Evolutionary conservation across 1,140 invertebrate genomes (phyloP).

Genomic region (Mactra quadrangularis): DNA sequence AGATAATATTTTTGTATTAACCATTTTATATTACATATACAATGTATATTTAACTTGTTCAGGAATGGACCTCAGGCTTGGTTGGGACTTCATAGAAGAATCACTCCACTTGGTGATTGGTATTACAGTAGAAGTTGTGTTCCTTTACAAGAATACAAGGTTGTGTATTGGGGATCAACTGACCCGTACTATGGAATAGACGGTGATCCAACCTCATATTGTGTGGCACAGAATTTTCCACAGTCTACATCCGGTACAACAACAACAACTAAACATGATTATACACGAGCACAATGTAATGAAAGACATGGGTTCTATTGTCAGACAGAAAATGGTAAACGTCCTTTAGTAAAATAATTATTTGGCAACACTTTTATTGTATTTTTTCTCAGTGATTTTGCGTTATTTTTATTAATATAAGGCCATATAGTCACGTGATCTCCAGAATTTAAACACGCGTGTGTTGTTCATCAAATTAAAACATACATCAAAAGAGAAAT

Average conservation of each 20-base stretch:
- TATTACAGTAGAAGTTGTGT: slow-evolving; percentile 29
- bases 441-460: background rate
- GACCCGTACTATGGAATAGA: background rate
- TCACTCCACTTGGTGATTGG: background rate
- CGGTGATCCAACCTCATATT: slow-evolving; percentile 4
- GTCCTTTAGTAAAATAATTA: too few species aligned
- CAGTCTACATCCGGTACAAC: background rate
- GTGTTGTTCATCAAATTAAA: background rate
- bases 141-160: slow-evolving; percentile 4
- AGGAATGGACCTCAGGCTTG: slow-evolving; percentile 38
- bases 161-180: slow-evolving; percentile 21
- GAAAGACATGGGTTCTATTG: slow-evolving; percentile 37
- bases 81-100: slow-evolving; percentile 23
- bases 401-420: background rate
- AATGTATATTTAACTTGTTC: too few species aligned
- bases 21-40: too few species aligned
- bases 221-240: slow-evolving; percentile 11
- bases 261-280: slow-evolving; percentile 10
- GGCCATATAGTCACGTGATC: background rate
- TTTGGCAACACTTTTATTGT: background rate
- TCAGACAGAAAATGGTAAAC: slow-evolving; percentile 22
- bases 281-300: slow-evolving; percentile 6
- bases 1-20: background rate
- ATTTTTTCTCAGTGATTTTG: background rate
- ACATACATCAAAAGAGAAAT: background rate